These are phyloP conservation scores for Steinernema khuongi DNA, from an alignment of 1,140 invertebrate species.

Conservation along the genomic window DNA sequence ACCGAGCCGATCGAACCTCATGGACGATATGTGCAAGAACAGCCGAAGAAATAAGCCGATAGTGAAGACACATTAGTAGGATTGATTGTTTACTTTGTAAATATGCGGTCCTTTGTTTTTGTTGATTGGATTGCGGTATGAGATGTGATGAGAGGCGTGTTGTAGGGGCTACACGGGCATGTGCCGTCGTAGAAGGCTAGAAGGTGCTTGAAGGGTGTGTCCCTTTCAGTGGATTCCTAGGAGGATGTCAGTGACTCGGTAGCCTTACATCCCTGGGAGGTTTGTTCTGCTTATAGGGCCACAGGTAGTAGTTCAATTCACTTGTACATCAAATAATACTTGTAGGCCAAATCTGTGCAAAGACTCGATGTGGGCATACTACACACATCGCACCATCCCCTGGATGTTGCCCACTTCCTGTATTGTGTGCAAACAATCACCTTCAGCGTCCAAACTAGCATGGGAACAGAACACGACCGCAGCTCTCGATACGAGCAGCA, in stretches of 20 bases:
- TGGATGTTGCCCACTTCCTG: too few species aligned
- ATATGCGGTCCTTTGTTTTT: not conserved
- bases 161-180: not conserved
- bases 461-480: not conserved
- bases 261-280: too few species aligned
- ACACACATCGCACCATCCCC: too few species aligned
- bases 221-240: too few species aligned
- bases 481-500: too few species aligned
- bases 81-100: constrained; percentile 8
- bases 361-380: too few species aligned
- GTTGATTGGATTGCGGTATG: not conserved
- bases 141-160: not conserved
- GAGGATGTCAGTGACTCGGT: too few species aligned
- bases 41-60: not conserved
- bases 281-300: too few species aligned
- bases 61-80: not conserved
- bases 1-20: not conserved
- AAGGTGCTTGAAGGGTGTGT: too few species aligned
- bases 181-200: not conserved
- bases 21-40: not conserved
- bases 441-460: not conserved
- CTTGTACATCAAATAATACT: too few species aligned
- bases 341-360: too few species aligned
- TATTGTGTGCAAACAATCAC: not conserved
- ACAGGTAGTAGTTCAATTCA: too few species aligned